A percentile compares a stretch with the other conserved stretches of the same genome.
Conservation (phyloP, 2,797 vertebrate genomes). For the Cephalopachus bancanus region DNA sequence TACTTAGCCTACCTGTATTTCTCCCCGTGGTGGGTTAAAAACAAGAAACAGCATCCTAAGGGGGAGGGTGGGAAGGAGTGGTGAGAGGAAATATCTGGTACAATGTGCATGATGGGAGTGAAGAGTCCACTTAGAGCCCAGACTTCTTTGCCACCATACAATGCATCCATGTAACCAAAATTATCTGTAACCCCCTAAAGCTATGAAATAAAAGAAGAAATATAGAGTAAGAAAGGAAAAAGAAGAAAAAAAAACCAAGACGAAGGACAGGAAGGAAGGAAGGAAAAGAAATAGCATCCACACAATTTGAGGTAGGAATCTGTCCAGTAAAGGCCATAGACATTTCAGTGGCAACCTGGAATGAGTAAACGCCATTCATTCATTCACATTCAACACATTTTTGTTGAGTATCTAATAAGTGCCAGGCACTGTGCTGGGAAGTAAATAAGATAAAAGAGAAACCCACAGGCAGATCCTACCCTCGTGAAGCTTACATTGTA, state of each 20-base stretch:
- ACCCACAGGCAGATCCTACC: neutral
- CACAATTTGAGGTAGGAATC: neutral
- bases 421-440: neutral
- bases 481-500: slow-evolving; percentile 18
- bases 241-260: too few relatives aligned
- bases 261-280: too few relatives aligned
- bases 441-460: neutral
- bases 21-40: neutral
- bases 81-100: too few relatives aligned
- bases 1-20: neutral
- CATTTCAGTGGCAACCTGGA: neutral
- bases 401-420: neutral
- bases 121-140: too few relatives aligned
- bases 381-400: neutral
- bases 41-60: neutral
- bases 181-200: too few relatives aligned
- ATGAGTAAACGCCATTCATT: neutral
- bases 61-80: too few relatives aligned
- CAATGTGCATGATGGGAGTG: too few relatives aligned
- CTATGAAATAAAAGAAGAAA: too few relatives aligned
- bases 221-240: too few relatives aligned
- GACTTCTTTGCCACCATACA: too few relatives aligned
- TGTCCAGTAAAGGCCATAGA: neutral
- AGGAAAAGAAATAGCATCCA: neutral
- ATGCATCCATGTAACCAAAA: too few relatives aligned